A percentile compares a stretch with the other conserved stretches of the same genome.
These are phyloP conservation scores for Rhadinocentrus ornatus DNA, from an alignment of 2,797 vertebrate species.

Conservation along the genomic window DNA sequence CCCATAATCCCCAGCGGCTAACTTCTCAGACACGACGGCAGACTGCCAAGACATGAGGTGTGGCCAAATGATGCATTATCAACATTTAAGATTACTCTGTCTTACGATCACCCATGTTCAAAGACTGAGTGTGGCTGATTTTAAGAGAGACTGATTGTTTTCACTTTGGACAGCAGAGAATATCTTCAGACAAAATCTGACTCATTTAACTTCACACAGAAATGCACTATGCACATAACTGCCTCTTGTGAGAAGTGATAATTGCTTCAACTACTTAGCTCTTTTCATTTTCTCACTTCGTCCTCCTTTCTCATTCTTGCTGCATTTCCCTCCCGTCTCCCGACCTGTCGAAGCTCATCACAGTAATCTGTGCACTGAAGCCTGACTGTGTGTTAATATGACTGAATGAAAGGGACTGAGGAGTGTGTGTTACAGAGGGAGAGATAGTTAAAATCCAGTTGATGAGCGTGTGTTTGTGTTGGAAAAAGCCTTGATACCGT, in stretches of 20 bases:
- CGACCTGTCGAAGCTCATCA: slow-evolving; percentile 78
- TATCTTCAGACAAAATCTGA: slow-evolving; percentile 1
- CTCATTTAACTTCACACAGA: slow-evolving; percentile 22
- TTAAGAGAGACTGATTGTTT: background rate
- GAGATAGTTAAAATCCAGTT: slow-evolving; percentile 52
- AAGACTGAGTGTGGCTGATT: background rate
- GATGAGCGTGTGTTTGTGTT: slow-evolving; percentile 77
- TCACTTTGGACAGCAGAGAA: slow-evolving; percentile 4
- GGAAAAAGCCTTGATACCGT: slow-evolving; percentile 56
- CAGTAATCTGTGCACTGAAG: slow-evolving; percentile 66
- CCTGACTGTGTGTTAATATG: slow-evolving; percentile 56
- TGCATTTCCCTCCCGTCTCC: slow-evolving; percentile 54
- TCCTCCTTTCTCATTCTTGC: slow-evolving; percentile 43
- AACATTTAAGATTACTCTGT: slow-evolving; percentile 26
- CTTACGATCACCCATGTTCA: slow-evolving; percentile 6
- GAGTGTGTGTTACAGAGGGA: slow-evolving; percentile 37
- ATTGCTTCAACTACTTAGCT: slow-evolving; percentile 66
- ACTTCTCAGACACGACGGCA: slow-evolving; percentile 50
- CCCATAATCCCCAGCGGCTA: slow-evolving; percentile 65
- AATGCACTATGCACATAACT: slow-evolving; percentile 17
- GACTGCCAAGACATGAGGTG: slow-evolving; percentile 51
- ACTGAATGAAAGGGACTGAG: slow-evolving; percentile 55
- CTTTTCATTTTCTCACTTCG: slow-evolving; percentile 51
- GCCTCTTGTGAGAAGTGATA: slow-evolving; percentile 43
- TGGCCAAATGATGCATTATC: slow-evolving; percentile 38